Evolutionary conservation across 92 coral and sea anemone genomes (phyloP).

Genomic region (Paragorgia papillata): DNA sequence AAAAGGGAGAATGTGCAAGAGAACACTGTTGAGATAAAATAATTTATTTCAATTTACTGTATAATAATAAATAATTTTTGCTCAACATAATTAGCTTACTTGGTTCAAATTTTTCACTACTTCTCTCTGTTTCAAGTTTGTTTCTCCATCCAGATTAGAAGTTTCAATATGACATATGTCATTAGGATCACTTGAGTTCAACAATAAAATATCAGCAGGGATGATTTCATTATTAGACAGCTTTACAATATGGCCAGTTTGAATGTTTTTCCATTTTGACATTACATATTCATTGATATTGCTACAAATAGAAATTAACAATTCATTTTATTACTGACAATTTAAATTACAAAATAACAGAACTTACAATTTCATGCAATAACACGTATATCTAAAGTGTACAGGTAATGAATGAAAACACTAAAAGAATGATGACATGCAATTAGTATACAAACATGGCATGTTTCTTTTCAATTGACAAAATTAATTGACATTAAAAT

Average conservation of each 20-base stretch:
- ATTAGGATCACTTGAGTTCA: slow-evolving; percentile 83
- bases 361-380: not conserved
- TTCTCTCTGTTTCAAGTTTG: slow-evolving; percentile 92
- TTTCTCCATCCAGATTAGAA: slow-evolving; percentile 97
- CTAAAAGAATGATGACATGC: too few species aligned
- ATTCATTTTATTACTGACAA: not conserved
- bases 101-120: slow-evolving; percentile 74
- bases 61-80: too few species aligned
- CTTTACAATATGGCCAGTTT: slow-evolving; percentile 80
- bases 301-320: slow-evolving; percentile 45
- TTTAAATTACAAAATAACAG: not conserved
- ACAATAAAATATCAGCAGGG: slow-evolving; percentile 85
- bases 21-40: too few species aligned
- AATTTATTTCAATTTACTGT: too few species aligned
- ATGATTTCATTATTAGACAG: slow-evolving; percentile 78
- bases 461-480: too few species aligned
- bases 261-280: slow-evolving; percentile 79
- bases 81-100: too few species aligned
- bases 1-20: too few species aligned
- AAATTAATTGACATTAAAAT: too few species aligned
- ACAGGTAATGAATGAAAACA: too few species aligned
- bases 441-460: too few species aligned
- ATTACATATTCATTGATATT: slow-evolving; percentile 51
- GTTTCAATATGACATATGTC: slow-evolving; percentile 89
- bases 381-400: too few species aligned